Evolutionary conservation across 2,888 invertebrate species (phyloP), one percentile per base, ranked within the genome.

Genomic region (Drosophila bunnanda): DNA sequence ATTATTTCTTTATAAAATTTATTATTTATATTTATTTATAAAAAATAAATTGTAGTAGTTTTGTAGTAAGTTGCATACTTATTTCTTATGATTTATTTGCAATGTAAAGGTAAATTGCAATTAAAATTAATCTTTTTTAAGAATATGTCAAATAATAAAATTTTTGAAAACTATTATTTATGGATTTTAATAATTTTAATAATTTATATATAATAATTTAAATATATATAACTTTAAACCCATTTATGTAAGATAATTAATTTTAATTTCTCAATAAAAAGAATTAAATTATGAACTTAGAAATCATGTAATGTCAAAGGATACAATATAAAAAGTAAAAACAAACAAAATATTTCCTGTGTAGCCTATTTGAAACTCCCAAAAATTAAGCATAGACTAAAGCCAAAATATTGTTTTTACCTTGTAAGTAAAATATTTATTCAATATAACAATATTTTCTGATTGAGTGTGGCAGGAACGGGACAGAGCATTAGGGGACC

Each of bases 391-490:
- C 88, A 76, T 68, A 84, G 74, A 86, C 82, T 84, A 75, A 72
- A 86, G 82, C 59, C 85, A 89, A 78, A 88, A 88, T 89, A 88
- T 88, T 88, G 67, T 88, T 82, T 77, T 88, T 88, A 89, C 87
- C 86, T 88, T 88, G 88, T 74, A 86, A 87, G 73, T 76, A 83
- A 88, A 88, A 89, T 89, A 88, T 88, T 88, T 88, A 89, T 89
- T 89, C 81, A 87, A 87, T 88, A 83, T 78, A 69, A 73, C 64
- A 75, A 73, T 81, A 77, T 83, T 59, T 74, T 71, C 57, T 65
- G 57, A 65, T 50, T 58, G 74, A 74, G 66, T 74, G 73, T 57
- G 66, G 71, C 34, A 30, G 53, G 30, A 65, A 30, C 36, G 22
- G 34, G 65, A 65, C 38, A n/a, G 53, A 30, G 13, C 17, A 17